Evolutionary conservation across 1,140 invertebrate species (phyloP).

Genomic region (Drosophila varians): DNA sequence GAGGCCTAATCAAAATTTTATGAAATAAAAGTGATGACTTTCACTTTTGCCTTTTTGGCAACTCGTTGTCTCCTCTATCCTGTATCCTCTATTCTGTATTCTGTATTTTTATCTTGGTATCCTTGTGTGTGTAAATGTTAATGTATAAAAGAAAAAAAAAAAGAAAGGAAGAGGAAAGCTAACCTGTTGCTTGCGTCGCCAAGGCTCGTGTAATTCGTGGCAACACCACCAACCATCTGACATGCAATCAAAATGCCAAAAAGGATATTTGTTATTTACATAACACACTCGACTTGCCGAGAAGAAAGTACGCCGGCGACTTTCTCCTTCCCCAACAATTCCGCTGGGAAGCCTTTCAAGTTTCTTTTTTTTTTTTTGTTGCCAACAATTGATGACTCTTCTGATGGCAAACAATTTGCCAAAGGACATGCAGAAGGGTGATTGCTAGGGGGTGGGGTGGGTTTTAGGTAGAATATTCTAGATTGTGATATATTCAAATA

Average conservation of each 20-base stretch:
- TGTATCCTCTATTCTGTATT: not conserved
- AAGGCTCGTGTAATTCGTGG: conserved; percentile 35
- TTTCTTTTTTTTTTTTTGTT: not conserved
- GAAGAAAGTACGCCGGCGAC: too few relatives aligned
- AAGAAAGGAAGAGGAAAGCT: too few relatives aligned
- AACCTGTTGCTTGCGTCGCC: conserved; percentile 48
- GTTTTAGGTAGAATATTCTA: too few relatives aligned
- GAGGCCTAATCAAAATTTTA: conserved; percentile 77
- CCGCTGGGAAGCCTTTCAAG: conserved; percentile 18
- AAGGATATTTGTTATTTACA: conserved; percentile 47
- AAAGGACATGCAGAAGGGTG: not conserved
- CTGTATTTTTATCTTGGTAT: not conserved
- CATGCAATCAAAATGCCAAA: conserved; percentile 59
- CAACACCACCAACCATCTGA: conserved; percentile 31
- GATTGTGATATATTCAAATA: too few relatives aligned
- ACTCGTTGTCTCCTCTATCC: conserved; percentile 3
- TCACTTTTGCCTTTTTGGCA: conserved; percentile 56
- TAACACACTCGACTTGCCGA: conserved; percentile 15
- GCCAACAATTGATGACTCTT: conserved; percentile 32
- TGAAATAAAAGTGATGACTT: conserved; percentile 81
- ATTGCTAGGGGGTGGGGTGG: too few relatives aligned
- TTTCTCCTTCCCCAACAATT: not conserved
- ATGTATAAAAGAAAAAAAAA: not conserved
- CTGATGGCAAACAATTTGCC: conserved; percentile 32
- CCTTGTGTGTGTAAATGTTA: conserved; percentile 1